These are phyloP conservation scores for Peucedramus taeniatus DNA, from an alignment of 2,113 vertebrate genomes.

Conservation along the genomic window DNA sequence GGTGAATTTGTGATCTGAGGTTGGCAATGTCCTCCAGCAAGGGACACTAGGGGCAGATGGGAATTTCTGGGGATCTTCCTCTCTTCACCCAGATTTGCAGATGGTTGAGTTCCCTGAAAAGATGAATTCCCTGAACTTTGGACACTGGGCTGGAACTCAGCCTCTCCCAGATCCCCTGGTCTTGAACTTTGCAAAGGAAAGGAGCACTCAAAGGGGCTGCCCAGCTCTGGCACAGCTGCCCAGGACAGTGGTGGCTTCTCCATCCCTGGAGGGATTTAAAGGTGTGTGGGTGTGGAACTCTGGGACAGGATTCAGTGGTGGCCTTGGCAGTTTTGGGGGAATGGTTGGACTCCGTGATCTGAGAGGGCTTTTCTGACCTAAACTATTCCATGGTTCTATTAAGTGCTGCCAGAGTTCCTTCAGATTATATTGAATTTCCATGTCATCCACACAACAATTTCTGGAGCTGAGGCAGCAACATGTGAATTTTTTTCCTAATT, in stretches of 20 bases:
- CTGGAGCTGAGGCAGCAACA: background rate
- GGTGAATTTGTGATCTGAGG: background rate
- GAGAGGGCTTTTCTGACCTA: accelerated
- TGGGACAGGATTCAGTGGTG: background rate
- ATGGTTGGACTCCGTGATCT: background rate
- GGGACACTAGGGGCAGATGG: background rate
- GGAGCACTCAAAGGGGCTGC: background rate
- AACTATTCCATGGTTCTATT: background rate
- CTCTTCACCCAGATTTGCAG: background rate
- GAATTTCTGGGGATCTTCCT: background rate
- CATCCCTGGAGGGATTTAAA: background rate
- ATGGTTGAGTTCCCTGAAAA: background rate
- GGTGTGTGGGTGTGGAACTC: background rate
- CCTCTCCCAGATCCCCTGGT: background rate
- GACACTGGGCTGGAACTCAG: background rate
- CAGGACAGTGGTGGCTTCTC: background rate
- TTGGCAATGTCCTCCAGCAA: background rate
- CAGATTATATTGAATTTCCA: background rate
- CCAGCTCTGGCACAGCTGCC: background rate
- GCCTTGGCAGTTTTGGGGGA: background rate
- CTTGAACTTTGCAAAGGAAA: background rate
- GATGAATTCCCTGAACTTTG: accelerated
- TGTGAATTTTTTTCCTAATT: accelerated
- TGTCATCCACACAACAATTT: background rate
- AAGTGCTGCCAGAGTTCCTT: background rate